Base-by-base conservation (phyloP, 2,113 vertebrate species). In the Natator depressus region DNA sequence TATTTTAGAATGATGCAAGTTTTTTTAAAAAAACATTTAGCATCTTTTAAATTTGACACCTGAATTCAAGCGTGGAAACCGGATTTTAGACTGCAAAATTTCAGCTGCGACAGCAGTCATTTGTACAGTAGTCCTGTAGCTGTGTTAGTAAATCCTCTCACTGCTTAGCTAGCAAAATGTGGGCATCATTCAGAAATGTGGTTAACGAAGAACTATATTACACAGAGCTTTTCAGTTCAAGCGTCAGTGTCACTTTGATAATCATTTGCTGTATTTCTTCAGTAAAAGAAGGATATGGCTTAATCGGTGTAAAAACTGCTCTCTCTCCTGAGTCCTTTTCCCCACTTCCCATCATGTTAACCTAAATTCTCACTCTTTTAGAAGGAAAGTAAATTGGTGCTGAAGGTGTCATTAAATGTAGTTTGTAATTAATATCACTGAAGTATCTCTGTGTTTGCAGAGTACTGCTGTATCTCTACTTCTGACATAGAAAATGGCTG, bases 51-150 rank as follows among this genome's bases (percentile, higher is more conserved):
- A 89, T 62, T 38, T 29, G 69, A 84, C 78, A 87, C 87, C n/a
- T 65, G 79, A 75, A 13, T 80, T 87, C 42, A 84, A 72, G 85
- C 47, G 91, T 76, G 95, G 93, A 91, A 95, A 96, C 81, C 38
- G 95, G 92, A 22, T 87, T 95, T 95, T 85, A 83, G 84, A 57
- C 81, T 82, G 86, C 93, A 69, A 57, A 91, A 96, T 96, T 94
- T 91, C 85, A 82, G 87, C 97, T 97, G 98, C 90, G 85, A 95
- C 96, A 97, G 97, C 94, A 94, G 83, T 92, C 97, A 59, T 91
- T 87, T 90, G 17, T 76, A 93, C 95, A 84, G 50, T 76, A 75
- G 76, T 75, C 83, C 54, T 87, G 47, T 86, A 91, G 91, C 85
- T 89, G 84, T 25, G 80, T 47, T 83, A 20, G 84, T 94, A 85